Evolutionary conservation across 2,888 invertebrate species (phyloP).

Genomic region (Agonopterix heracliana): DNA sequence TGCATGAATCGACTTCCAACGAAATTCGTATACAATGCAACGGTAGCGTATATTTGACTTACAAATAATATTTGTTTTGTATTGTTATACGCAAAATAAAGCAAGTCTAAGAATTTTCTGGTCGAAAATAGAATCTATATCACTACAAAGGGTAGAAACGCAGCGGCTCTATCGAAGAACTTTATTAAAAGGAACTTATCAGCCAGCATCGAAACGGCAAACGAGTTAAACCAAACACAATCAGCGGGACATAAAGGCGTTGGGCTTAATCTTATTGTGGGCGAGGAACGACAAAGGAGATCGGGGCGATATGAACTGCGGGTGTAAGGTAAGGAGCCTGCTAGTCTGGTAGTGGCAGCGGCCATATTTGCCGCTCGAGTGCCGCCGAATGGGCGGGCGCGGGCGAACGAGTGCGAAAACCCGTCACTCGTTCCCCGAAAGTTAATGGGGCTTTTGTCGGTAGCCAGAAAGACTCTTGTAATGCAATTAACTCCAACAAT

Average conservation of each 20-base stretch:
- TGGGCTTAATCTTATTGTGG: conserved; percentile 59
- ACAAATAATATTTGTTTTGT: no score
- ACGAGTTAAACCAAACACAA: conserved; percentile 63
- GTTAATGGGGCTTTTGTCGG: conserved; percentile 69
- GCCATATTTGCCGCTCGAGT: conserved; percentile 68
- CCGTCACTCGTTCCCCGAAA: conserved; percentile 54
- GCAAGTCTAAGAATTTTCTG: no score
- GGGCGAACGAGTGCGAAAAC: conserved; percentile 37
- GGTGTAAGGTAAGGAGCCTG: conserved; percentile 37
- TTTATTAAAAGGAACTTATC: conserved; percentile 8
- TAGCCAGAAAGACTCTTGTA: conserved; percentile 64
- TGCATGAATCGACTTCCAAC: conserved; percentile 13
- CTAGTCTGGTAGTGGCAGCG: conserved; percentile 57
- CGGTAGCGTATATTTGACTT: no score
- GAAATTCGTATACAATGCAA: not conserved
- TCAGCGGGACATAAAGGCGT: conserved; percentile 52
- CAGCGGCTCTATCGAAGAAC: not conserved
- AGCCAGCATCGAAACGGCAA: conserved; percentile 29
- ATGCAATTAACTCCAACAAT: conserved; percentile 74
- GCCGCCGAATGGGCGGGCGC: conserved; percentile 42
- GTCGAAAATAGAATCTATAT: no score
- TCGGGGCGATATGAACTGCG: conserved; percentile 22
- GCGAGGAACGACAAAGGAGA: conserved; percentile 42
- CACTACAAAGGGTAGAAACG: no score
- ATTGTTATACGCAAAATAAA: no score